These are phyloP conservation scores for Sphenopsis melanotis DNA, from an alignment of 2,797 vertebrate genomes.

Conservation along the genomic window DNA sequence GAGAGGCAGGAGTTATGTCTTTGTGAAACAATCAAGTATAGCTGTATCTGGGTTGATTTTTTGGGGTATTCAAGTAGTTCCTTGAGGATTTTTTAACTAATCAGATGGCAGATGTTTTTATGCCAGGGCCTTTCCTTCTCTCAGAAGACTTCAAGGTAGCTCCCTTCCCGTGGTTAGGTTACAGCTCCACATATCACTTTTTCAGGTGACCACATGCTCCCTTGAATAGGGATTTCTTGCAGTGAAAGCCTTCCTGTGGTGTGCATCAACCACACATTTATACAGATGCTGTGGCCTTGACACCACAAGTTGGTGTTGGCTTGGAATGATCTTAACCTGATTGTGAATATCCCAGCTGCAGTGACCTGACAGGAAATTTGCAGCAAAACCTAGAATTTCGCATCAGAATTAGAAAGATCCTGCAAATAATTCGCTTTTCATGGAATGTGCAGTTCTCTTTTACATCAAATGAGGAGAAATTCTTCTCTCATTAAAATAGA, in stretches of 20 bases:
- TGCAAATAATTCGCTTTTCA: background rate
- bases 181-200: background rate
- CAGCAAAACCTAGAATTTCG: background rate
- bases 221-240: background rate
- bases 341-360: background rate
- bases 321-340: background rate
- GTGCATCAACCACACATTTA: background rate
- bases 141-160: background rate
- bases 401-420: background rate
- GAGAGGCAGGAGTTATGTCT: background rate
- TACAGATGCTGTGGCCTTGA: background rate
- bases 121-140: background rate
- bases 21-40: background rate
- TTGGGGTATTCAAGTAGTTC: background rate
- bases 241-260: background rate
- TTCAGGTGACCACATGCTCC: background rate
- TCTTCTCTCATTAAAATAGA: background rate
- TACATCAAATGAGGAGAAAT: background rate
- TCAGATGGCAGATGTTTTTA: background rate
- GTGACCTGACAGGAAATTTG: background rate
- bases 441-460: background rate
- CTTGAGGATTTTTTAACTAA: background rate
- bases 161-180: background rate
- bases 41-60: background rate
- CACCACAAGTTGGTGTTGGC: background rate